Evolutionary conservation across 2,797 vertebrate species (phyloP).

Genomic region (Octomys mimax): DNA sequence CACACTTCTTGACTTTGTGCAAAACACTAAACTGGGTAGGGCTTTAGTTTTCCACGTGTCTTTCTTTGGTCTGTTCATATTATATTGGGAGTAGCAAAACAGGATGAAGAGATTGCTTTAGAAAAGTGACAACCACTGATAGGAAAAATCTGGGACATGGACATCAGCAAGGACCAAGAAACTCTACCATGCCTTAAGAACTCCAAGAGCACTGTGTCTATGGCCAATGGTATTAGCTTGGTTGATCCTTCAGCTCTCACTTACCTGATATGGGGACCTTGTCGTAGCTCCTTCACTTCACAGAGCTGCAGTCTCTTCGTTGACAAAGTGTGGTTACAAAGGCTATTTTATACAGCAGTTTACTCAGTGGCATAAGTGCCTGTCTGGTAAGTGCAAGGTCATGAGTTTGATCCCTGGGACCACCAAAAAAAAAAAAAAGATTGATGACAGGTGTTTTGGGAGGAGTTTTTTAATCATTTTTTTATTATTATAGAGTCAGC

Average conservation of each 20-base stretch:
- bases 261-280: neutral
- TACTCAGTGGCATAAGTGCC: no score
- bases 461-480: neutral
- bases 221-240: neutral
- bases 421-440: neutral
- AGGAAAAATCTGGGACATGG: neutral
- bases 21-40: neutral
- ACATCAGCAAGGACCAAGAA: neutral
- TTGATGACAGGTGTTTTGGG: neutral
- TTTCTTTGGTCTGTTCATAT: neutral
- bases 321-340: neutral
- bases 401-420: no score
- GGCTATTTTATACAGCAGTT: neutral
- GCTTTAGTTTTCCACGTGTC: neutral
- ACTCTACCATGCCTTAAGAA: neutral
- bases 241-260: neutral
- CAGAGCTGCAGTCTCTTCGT: neutral
- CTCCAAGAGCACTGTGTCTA: rapidly evolving
- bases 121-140: neutral
- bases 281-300: neutral
- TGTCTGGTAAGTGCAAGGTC: no score
- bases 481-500: neutral
- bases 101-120: neutral
- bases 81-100: constrained; percentile 7
- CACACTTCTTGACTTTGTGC: neutral